Conservation (phyloP, 2,113 vertebrate genomes). For the Ptilorrhoa leucosticta region DNA sequence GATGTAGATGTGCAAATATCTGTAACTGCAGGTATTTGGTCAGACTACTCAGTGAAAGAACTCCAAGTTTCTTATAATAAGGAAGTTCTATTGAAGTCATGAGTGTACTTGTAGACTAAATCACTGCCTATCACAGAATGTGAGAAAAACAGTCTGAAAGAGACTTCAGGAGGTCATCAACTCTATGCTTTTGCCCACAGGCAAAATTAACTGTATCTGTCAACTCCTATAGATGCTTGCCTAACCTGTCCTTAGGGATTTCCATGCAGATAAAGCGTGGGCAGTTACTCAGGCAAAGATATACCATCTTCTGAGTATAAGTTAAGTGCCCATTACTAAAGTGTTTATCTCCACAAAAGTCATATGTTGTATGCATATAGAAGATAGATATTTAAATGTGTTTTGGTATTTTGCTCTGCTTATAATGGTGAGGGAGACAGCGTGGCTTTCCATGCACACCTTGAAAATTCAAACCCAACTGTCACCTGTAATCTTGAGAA, state of each 20-base stretch:
- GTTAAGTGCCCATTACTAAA: neutral
- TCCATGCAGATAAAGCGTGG: neutral
- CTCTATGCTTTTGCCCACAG: neutral
- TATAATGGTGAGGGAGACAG: neutral
- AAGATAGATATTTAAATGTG: neutral
- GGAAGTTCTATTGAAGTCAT: neutral
- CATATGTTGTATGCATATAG: neutral
- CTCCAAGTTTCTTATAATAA: neutral
- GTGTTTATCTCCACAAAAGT: neutral
- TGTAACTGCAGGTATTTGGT: neutral
- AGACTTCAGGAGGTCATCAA: neutral
- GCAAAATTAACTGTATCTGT: neutral
- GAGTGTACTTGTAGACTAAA: neutral
- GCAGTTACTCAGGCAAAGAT: neutral
- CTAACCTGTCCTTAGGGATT: neutral
- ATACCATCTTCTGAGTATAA: neutral
- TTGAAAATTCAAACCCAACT: neutral
- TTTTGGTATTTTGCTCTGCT: neutral
- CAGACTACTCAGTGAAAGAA: neutral
- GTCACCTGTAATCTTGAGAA: neutral
- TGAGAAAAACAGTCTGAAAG: neutral
- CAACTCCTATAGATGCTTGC: neutral
- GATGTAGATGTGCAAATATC: neutral
- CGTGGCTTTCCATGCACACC: neutral
- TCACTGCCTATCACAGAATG: neutral